Evolutionary conservation across 2,797 vertebrate species (phyloP).

Genomic region (Nothura maculosa): DNA sequence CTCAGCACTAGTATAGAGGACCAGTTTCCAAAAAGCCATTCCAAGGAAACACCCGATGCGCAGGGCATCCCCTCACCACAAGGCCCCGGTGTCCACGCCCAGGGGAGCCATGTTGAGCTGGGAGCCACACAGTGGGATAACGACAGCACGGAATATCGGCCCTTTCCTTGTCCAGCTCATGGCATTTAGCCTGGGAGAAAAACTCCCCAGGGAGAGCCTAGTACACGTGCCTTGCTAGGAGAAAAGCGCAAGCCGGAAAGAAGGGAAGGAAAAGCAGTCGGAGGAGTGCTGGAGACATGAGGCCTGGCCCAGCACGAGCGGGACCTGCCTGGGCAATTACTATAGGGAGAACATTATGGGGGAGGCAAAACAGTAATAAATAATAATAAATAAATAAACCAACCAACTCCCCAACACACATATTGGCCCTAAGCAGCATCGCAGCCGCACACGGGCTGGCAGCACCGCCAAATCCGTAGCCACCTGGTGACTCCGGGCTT

Average conservation of each 20-base stretch:
- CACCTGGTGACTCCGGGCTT: background rate
- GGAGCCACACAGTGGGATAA: too few species aligned
- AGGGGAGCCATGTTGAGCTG: rapidly evolving
- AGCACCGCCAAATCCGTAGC: background rate
- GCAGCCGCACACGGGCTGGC: background rate
- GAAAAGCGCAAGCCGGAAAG: background rate
- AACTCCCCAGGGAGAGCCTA: background rate
- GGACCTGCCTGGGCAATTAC: background rate
- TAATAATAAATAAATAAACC: too few species aligned
- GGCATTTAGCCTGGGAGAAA: background rate
- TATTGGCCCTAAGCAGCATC: slow-evolving; percentile 26
- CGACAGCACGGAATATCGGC: rapidly evolving
- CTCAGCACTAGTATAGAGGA: background rate
- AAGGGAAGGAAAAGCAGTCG: too few species aligned
- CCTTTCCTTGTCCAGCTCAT: background rate
- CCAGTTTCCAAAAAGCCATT: background rate
- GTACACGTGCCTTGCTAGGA: background rate
- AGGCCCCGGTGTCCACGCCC: background rate
- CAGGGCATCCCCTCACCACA: rapidly evolving
- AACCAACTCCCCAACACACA: background rate
- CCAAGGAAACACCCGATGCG: background rate
- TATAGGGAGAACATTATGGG: background rate
- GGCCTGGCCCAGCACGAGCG: background rate
- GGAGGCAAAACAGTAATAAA: background rate
- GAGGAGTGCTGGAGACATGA: too few species aligned